Base-by-base conservation (phyloP, 2,797 vertebrate genomes). In the Poliocrania exsul region DNA sequence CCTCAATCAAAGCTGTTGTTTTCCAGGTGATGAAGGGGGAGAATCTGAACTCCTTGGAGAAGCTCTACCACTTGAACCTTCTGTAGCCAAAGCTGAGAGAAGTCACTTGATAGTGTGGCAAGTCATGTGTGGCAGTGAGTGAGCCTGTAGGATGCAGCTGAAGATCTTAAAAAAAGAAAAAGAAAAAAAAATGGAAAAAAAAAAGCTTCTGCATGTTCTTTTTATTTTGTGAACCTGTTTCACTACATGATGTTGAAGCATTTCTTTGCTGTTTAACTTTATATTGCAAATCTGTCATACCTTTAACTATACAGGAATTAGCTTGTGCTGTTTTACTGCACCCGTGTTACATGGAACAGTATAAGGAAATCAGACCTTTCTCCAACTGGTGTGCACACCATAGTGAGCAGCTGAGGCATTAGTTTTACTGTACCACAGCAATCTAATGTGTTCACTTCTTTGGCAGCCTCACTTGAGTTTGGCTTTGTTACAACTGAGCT, bases 61-160 rank as follows among this genome's bases (percentile, higher is more conserved):
- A 79, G 97, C 98, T 64, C 96, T 99, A 94, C 99, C 98, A 54
- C 98, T 99, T 87, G 98, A 99, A 97, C 98, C 99, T 81, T 98
- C 98, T 37, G 98, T 98, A 96, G 98, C 98, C 96, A 99, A 99
- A 98, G 99, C 99, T 2, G 99, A 99, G 97, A 98, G 99, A 94
- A 99, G 99, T 98, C 99, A 99, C 97, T 98, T 99, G 78, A 99
- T 99, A 72, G 99, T 99, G 78, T 99, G 99, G 99, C 99, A 99
- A 98, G 98, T 99, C 92, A 97, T 98, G 96, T 97, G 82, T 71
- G 97, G 96, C 90, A 98, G 93, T 58, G 98, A 99, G 96, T 99
- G 98, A 99, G 57, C 89, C 89, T 82, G 12, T 50, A 92, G 57
- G 81, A 94, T 93, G 66, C 90, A 88, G 83, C 66, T 75, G 88